A percentile compares a stretch with the other conserved stretches of the same genome.
Evolutionary conservation across 2,113 vertebrate species (phyloP).

Genomic region (Bagarius yarrelli): DNA sequence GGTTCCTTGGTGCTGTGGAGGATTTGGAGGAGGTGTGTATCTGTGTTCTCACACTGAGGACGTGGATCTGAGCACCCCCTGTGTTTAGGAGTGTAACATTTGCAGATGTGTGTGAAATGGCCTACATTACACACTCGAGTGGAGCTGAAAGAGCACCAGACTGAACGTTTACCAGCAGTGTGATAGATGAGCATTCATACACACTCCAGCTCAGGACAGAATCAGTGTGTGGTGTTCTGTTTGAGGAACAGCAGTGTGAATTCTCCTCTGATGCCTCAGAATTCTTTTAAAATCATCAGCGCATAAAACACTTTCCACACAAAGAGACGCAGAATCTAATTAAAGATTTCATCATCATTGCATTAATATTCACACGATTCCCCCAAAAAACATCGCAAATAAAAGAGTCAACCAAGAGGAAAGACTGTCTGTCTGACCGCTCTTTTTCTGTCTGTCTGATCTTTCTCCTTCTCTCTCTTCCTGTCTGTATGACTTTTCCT

Average conservation of each 20-base stretch:
- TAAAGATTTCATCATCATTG: neutral
- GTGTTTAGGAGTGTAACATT: neutral
- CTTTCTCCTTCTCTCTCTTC: neutral
- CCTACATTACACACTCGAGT: constrained; percentile 7
- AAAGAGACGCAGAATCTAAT: neutral
- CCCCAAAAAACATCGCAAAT: too few relatives aligned
- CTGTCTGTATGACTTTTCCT: neutral
- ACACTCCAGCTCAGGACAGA: neutral
- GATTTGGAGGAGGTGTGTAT: too few relatives aligned
- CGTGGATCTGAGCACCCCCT: neutral
- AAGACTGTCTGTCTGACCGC: constrained; percentile 13
- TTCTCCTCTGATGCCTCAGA: neutral
- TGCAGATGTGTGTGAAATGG: neutral
- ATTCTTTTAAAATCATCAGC: neutral
- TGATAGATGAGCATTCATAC: neutral
- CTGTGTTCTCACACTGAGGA: neutral
- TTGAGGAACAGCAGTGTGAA: neutral
- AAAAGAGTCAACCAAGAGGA: neutral
- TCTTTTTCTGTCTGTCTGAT: neutral
- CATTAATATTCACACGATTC: neutral
- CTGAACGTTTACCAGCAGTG: neutral
- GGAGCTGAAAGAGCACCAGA: neutral
- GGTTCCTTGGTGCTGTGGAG: too few relatives aligned
- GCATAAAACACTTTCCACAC: neutral
- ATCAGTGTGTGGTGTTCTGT: too few relatives aligned